Evolutionary conservation across 37 sponge, comb jelly and placozoan species (phyloP).

Genomic region (Tethya wilhelma): DNA sequence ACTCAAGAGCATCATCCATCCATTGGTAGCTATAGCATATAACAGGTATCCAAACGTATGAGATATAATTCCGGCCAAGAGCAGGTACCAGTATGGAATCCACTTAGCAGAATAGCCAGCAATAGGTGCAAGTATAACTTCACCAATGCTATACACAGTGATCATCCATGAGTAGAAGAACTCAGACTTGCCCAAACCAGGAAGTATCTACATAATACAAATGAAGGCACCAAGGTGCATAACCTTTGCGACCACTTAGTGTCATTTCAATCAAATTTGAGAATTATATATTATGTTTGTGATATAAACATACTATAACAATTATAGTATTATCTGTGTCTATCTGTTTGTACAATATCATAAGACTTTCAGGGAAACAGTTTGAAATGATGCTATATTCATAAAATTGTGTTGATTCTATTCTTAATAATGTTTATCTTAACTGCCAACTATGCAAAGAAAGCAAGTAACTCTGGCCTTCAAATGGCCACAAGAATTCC

Average conservation of each 20-base stretch:
- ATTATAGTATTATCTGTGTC: not conserved
- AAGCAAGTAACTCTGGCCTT: too few relatives aligned
- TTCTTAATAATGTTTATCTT: too few relatives aligned
- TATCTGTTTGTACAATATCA: too few relatives aligned
- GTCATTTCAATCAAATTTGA: not conserved
- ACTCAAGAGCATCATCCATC: slow-evolving; percentile 19
- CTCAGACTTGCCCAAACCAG: slow-evolving; percentile 26
- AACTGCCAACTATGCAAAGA: too few relatives aligned
- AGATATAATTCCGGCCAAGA: not conserved
- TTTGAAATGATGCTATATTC: too few relatives aligned
- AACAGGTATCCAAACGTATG: slow-evolving; percentile 19
- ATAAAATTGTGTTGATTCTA: too few relatives aligned
- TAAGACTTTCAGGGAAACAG: too few relatives aligned
- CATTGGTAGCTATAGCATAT: slow-evolving; percentile 3
- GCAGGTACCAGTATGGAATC: slow-evolving; percentile 37
- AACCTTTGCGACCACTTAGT: not conserved
- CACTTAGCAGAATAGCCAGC: slow-evolving; percentile 7
- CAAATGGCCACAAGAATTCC: too few relatives aligned
- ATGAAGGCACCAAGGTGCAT: not conserved
- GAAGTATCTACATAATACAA: slow-evolving; percentile 9
- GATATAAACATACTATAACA: too few relatives aligned
- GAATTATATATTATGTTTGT: too few relatives aligned
- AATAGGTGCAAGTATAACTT: slow-evolving; percentile 1
- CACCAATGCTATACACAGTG: slow-evolving; percentile 31
- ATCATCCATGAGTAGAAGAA: slow-evolving; percentile 34